Evolutionary conservation across 2,888 invertebrate genomes (phyloP), one percentile per base, ranked within the genome.

Genomic region (Tubiluchus corallicola): DNA sequence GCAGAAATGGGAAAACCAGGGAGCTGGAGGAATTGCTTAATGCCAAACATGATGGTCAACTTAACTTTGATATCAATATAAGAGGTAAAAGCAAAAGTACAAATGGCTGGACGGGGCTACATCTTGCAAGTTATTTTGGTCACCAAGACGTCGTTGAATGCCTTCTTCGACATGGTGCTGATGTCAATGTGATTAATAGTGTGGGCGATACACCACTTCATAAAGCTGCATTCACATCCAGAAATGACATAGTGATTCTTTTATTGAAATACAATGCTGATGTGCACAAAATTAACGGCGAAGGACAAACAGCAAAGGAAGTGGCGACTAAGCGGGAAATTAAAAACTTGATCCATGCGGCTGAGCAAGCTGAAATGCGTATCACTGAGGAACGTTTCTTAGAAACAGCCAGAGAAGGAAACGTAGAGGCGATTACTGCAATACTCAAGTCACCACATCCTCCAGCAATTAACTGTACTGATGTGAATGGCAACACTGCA

Each of bases 41-140:
- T 45, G 69, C 70, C 17, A 65, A 58, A 44, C 62, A 62, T 43
- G 67, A 70, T 45, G 68, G 68, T n/a, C 68, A 71, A 53, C 60
- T 73, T 29, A 64, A 65, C 20, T 60, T 76, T 49, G 69, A 76
- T 57, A 65, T 77, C 16, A 73, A 74, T 56, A 76, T 75, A 54
- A 75, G 74, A 75, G 75, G 75, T 13, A 71, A 69, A 60, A 70
- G 65, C 42, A 76, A 75, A 57, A 69, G 72, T 48, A 77, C 77
- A 57, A 55, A 73, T 50, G 76, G 76, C 41, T 77, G 77, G 76
- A 74, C 75, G 1, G 74, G 77, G 0, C 63, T 77, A 2, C 77
- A 77, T 54, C 61, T 77, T 47, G 74, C 76, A 0, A 71, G 74
- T 37, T 77, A 77, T 57, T 77, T 77, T 60, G 75, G 75, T 0